phyloP scores from a whole-genome alignment of 1,140 invertebrate genomes.

The Microplitis demolitor region DNA sequence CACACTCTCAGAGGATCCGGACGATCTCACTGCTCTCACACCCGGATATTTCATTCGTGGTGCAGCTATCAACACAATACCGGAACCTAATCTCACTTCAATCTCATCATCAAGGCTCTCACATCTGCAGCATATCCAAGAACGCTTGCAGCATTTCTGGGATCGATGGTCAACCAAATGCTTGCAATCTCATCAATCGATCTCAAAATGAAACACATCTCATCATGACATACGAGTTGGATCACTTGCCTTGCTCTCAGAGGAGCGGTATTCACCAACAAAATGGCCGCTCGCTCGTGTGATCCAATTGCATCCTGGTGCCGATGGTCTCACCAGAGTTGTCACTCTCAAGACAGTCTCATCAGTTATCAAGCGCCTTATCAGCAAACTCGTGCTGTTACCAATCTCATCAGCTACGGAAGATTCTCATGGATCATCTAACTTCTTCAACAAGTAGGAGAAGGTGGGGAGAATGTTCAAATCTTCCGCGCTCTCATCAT shows the following conservation, averaged over 20 bases:
- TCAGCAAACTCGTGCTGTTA: background rate
- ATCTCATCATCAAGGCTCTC: background rate
- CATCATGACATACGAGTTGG: background rate
- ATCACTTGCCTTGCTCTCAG: background rate
- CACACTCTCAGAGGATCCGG: too few relatives aligned
- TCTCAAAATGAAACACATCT: background rate
- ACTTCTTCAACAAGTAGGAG: too few relatives aligned
- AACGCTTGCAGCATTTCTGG: background rate
- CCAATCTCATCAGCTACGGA: too few relatives aligned
- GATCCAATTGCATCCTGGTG: conserved; percentile 19
- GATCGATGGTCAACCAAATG: background rate
- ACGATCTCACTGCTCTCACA: too few relatives aligned
- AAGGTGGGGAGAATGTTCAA: too few relatives aligned
- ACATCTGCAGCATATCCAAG: background rate
- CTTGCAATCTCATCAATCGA: background rate
- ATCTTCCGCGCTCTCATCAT: too few relatives aligned
- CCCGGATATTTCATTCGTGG: too few relatives aligned
- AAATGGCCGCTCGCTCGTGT: background rate
- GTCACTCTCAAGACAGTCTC: background rate
- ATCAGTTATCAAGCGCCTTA: background rate
- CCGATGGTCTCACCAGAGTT: conserved; percentile 16
- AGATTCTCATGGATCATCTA: too few relatives aligned
- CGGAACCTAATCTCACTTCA: background rate
- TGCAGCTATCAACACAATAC: background rate
- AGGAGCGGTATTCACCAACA: background rate